phyloP scores from a whole-genome alignment of 2,113 vertebrate species.

The Trinectes maculatus region DNA sequence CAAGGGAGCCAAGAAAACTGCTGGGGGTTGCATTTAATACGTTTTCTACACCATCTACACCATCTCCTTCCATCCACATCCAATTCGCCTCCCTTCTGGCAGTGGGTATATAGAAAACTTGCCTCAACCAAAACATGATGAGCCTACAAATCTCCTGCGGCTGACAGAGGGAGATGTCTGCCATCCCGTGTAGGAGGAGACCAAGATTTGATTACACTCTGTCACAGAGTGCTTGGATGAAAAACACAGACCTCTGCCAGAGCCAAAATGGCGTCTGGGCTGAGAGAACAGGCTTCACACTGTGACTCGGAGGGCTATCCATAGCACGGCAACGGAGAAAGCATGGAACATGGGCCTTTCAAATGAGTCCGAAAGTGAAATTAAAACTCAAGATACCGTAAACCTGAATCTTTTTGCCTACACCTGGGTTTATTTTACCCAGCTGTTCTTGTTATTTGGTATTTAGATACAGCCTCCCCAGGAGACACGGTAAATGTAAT shows the following conservation, averaged over 20 bases:
- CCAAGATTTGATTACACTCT: slow-evolving; percentile 71
- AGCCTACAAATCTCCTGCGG: slow-evolving; percentile 71
- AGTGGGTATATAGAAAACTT: slow-evolving; percentile 57
- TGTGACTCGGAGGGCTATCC: slow-evolving; percentile 35
- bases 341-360: slow-evolving; percentile 1
- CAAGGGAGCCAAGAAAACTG: slow-evolving; percentile 52
- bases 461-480: background rate
- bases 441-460: background rate
- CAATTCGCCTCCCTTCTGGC: slow-evolving; percentile 54
- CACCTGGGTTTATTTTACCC: background rate
- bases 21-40: slow-evolving; percentile 58
- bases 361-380: slow-evolving; percentile 32
- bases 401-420: background rate
- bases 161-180: slow-evolving; percentile 69
- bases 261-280: slow-evolving; percentile 71
- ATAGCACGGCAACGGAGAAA: slow-evolving; percentile 27
- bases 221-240: slow-evolving; percentile 66
- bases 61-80: slow-evolving; percentile 64
- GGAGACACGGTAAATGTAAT: background rate
- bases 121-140: slow-evolving; percentile 67
- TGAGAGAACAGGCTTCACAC: slow-evolving; percentile 43
- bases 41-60: slow-evolving; percentile 54
- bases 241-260: slow-evolving; percentile 62
- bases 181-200: slow-evolving; percentile 59
- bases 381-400: slow-evolving; percentile 3